Conservation (phyloP, 2,113 vertebrate species). For the Emydura subglobosa region DNA sequence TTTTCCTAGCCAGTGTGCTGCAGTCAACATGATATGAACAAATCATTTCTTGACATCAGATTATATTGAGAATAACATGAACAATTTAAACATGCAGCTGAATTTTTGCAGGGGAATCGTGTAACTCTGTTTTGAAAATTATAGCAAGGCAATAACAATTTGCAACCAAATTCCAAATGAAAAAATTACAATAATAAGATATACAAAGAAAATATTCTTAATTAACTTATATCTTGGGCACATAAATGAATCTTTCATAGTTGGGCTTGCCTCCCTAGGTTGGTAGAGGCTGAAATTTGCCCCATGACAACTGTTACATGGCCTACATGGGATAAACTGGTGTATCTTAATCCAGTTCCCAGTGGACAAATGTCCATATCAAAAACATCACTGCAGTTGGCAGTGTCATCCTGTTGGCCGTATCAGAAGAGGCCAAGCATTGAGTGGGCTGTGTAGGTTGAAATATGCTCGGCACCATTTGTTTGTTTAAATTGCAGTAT, state of each 20-base stretch:
- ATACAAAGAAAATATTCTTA: accelerated
- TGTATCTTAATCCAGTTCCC: accelerated
- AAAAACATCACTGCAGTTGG: accelerated
- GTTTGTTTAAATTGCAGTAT: background rate
- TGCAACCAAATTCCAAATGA: accelerated
- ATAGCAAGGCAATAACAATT: background rate
- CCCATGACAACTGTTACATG: too few relatives aligned
- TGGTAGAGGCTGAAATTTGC: background rate
- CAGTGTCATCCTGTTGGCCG: background rate
- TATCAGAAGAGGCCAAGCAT: background rate
- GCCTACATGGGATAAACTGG: background rate
- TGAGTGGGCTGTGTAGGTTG: accelerated
- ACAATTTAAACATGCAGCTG: accelerated
- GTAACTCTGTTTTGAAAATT: background rate
- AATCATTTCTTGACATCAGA: accelerated
- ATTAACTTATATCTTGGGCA: background rate
- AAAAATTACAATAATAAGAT: accelerated
- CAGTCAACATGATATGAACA: accelerated
- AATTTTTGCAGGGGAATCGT: background rate
- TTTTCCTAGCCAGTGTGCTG: background rate
- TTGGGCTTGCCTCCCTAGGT: background rate
- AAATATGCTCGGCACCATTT: accelerated
- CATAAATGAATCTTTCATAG: too few relatives aligned
- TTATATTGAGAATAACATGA: background rate
- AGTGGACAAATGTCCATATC: accelerated